Base-by-base conservation (phyloP, 2,113 vertebrate species). In the Tachysurus vachellii region DNA sequence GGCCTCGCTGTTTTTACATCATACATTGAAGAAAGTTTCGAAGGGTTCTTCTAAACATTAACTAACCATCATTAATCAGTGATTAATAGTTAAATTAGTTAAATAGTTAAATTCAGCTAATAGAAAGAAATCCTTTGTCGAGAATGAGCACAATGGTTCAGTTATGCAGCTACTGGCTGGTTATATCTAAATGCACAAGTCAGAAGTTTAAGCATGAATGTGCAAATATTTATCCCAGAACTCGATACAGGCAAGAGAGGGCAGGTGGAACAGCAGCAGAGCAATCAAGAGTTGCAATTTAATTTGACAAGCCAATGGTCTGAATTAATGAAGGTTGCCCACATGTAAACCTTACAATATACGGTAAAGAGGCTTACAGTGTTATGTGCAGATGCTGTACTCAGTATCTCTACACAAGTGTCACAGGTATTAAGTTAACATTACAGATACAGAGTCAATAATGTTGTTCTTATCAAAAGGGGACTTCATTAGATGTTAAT, bases 81-180 rank as follows among this genome's bases (percentile, higher is more conserved):
- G n/a, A n/a, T n/a, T n/a, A n/a, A n/a, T n/a, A n/a, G n/a, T n/a
- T n/a, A n/a, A n/a, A n/a, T n/a, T n/a, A n/a, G n/a, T n/a, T n/a
- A n/a, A n/a, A n/a, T n/a, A n/a, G n/a, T n/a, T n/a, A 9, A 50
- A 50, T 7, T 50, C 47, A 50, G 8, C 47, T 50, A 50, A 50
- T 50, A 7, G 47, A 50, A 50, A 50, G 47, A 50, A 50, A 36
- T 36, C 36, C 54, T 14, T 56, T 13, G 0, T 56, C 54, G 13
- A 17, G 14, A 57, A 17, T 57, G 16, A 57, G 14, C 12, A 54
- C 53, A 54, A 17, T 57, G 56, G 56, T 14, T 4, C 2, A 50
- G 87, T 66, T 84, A 19, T 61, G 26, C 36, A 68, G 62, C 62
- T 79, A 68, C 59, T 68, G 19, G 19, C 54, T 87, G 56, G 68